phyloP scores from a whole-genome alignment of 1,140 invertebrate species.

The Rhizoglyphus robini region DNA sequence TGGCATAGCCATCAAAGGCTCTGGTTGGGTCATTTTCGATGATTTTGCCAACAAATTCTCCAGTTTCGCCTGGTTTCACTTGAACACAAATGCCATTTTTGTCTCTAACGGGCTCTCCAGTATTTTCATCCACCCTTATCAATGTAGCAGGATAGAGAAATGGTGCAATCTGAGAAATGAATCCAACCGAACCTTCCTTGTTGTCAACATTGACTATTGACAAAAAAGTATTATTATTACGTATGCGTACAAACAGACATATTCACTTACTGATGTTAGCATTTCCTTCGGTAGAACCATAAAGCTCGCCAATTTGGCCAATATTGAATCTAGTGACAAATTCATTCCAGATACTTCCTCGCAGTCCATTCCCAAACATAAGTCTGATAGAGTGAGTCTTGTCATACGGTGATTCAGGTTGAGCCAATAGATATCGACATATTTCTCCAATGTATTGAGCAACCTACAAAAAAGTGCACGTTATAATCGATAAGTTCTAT shows the following conservation, averaged over 20 bases:
- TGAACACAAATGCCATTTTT: slow-evolving; percentile 40
- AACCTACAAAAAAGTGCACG: slow-evolving; percentile 32
- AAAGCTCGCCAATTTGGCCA: slow-evolving; percentile 38
- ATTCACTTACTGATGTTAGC: slow-evolving; percentile 32
- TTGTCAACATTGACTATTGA: slow-evolving; percentile 62
- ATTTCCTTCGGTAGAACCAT: slow-evolving; percentile 43
- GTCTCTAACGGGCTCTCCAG: slow-evolving; percentile 37
- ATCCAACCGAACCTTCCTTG: slow-evolving; percentile 84
- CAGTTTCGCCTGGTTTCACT: slow-evolving; percentile 61
- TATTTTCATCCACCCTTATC: slow-evolving; percentile 41
- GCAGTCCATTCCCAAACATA: slow-evolving; percentile 88
- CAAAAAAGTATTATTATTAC: background rate
- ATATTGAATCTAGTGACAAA: slow-evolving; percentile 59
- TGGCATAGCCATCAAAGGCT: slow-evolving; percentile 65
- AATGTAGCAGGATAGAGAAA: slow-evolving; percentile 64
- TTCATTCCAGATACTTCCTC: slow-evolving; percentile 86
- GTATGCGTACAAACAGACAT: background rate
- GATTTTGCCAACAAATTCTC: slow-evolving; percentile 95
- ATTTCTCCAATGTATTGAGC: slow-evolving; percentile 98
- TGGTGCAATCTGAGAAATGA: slow-evolving; percentile 72
- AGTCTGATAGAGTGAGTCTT: slow-evolving; percentile 66
- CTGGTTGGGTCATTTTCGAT: slow-evolving; percentile 44
- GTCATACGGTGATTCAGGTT: slow-evolving; percentile 59
- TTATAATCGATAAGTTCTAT: background rate
- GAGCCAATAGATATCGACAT: slow-evolving; percentile 85